Percentiles rank a stretch among this genome's conserved stretches.
phyloP scores from a whole-genome alignment of 2,888 invertebrate genomes.

The Brachylomia viminalis region DNA sequence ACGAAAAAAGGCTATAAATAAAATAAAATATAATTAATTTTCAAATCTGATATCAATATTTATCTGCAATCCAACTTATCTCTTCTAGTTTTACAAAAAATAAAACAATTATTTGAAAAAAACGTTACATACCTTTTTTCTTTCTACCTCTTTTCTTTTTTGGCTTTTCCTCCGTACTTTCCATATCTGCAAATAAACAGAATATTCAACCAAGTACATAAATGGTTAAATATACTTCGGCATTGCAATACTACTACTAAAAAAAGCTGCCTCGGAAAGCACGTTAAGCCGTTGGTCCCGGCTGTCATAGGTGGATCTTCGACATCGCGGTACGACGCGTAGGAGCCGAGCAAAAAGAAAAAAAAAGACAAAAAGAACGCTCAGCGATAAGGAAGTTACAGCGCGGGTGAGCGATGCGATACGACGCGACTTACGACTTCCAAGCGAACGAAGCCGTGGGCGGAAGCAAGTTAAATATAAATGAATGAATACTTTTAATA shows the following conservation, averaged over 20 bases:
- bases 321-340: too few relatives aligned
- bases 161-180: conserved; percentile 62
- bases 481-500: background rate
- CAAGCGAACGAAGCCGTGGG: too few relatives aligned
- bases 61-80: background rate
- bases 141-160: conserved; percentile 84
- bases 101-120: background rate
- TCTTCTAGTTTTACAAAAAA: background rate
- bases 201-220: background rate
- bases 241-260: background rate
- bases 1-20: too few relatives aligned
- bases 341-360: too few relatives aligned
- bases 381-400: too few relatives aligned
- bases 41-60: too few relatives aligned
- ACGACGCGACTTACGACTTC: too few relatives aligned
- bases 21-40: background rate
- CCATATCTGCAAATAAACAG: conserved; percentile 66
- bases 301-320: too few relatives aligned
- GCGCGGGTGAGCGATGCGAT: too few relatives aligned
- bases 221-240: background rate
- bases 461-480: background rate
- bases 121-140: conserved; percentile 75
- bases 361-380: too few relatives aligned
- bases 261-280: background rate
- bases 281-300: too few relatives aligned